Percentiles rank a stretch among this genome's conserved stretches.
phyloP scores from a whole-genome alignment of 2,797 vertebrate species.

The Zenarchopterus dispar region DNA sequence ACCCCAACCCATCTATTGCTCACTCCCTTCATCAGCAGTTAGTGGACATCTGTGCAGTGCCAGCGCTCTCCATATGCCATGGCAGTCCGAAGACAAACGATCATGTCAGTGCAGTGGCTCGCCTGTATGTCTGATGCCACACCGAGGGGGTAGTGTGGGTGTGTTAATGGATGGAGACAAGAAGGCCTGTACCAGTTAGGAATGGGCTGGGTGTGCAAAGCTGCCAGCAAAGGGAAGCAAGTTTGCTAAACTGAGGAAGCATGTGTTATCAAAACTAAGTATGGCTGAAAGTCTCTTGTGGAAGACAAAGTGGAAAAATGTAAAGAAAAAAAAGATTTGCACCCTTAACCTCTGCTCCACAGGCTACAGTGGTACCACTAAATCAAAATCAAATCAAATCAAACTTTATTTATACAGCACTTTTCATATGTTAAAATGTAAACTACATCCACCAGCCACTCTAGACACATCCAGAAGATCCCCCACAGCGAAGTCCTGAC shows the following conservation, averaged over 20 bases:
- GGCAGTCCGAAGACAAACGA: conserved; percentile 80
- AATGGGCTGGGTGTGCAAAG: conserved; percentile 36
- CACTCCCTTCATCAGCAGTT: conserved; percentile 82
- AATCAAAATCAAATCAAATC: too few relatives aligned
- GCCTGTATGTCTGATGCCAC: conserved; percentile 72
- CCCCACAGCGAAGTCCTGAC: too few relatives aligned
- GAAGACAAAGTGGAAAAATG: conserved; percentile 37
- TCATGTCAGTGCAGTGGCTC: conserved; percentile 72
- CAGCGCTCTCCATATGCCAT: conserved; percentile 79
- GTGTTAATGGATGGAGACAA: conserved; percentile 56
- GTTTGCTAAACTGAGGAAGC: conserved; percentile 62
- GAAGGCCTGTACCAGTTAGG: conserved; percentile 42
- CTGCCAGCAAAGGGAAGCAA: conserved; percentile 50
- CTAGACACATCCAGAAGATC: too few relatives aligned
- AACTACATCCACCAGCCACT: too few relatives aligned
- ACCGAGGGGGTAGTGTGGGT: conserved; percentile 56
- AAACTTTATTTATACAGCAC: too few relatives aligned
- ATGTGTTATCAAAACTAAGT: conserved; percentile 41
- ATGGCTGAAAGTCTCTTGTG: conserved; percentile 38
- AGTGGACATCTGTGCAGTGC: conserved; percentile 84
- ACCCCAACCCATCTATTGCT: conserved; percentile 67
- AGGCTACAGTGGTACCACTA: too few relatives aligned
- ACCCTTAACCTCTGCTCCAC: too few relatives aligned
- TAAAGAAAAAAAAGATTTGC: too few relatives aligned
- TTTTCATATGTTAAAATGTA: too few relatives aligned